Evolutionary conservation across 2,888 invertebrate genomes (phyloP).

Genomic region (Helicoverpa assulta): DNA sequence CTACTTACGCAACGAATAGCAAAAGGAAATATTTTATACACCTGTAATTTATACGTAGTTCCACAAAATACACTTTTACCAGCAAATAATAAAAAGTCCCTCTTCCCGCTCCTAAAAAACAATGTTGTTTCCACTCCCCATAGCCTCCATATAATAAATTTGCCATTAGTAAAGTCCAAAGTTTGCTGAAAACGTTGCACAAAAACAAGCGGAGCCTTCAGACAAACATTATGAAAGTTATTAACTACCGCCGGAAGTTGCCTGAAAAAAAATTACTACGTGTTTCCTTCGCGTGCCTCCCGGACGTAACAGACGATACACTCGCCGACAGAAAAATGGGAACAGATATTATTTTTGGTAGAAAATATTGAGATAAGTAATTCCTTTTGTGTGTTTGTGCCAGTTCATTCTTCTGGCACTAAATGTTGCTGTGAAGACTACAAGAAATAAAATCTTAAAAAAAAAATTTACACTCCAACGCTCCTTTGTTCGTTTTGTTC

Average conservation of each 20-base stretch:
- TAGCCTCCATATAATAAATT: constrained; percentile 38
- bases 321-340: constrained; percentile 34
- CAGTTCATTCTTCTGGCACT: too few species aligned
- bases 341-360: constrained; percentile 9
- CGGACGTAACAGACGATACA: constrained; percentile 48
- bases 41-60: too few species aligned
- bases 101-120: constrained; percentile 3
- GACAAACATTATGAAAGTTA: constrained; percentile 68
- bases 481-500: neutral
- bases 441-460: neutral
- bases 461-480: neutral
- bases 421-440: neutral
- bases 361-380: too few species aligned
- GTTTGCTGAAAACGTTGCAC: constrained; percentile 50
- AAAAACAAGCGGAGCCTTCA: constrained; percentile 60
- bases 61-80: neutral
- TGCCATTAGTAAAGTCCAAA: constrained; percentile 30
- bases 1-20: too few species aligned
- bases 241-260: constrained; percentile 67
- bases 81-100: neutral
- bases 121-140: constrained; percentile 4
- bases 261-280: constrained; percentile 61
- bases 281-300: constrained; percentile 62
- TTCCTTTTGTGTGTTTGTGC: too few species aligned
- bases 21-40: too few species aligned